A percentile compares a stretch with the other conserved stretches of the same genome.
Conservation (phyloP, 1,140 invertebrate species). For the Pseudomyrmex cubaensis region DNA sequence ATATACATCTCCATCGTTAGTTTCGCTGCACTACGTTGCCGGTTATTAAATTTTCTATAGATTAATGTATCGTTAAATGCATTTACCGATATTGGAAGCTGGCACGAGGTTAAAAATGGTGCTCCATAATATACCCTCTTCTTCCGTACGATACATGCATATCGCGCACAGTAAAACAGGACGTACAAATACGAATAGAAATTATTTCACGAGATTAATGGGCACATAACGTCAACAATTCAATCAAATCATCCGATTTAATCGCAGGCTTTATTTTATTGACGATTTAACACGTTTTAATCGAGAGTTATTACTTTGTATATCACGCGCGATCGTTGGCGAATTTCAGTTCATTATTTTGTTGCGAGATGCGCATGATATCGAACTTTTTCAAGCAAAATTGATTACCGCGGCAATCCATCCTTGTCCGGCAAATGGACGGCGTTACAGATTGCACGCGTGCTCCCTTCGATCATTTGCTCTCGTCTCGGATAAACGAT, state of each 20-base stretch:
- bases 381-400: conserved; percentile 63
- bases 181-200: conserved; percentile 11
- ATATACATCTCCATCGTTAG: neutral
- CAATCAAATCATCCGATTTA: conserved; percentile 31
- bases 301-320: conserved; percentile 44
- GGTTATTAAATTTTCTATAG: conserved; percentile 3
- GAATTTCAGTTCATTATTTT: conserved; percentile 53
- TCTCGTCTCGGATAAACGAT: conserved; percentile 49
- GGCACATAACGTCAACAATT: conserved; percentile 8
- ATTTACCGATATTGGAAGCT: conserved; percentile 14
- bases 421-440: conserved; percentile 42
- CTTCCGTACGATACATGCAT: neutral
- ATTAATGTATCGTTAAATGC: conserved; percentile 12
- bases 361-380: conserved; percentile 50
- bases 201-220: conserved; percentile 27
- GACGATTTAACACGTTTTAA: conserved; percentile 45
- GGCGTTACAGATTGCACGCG: conserved; percentile 44
- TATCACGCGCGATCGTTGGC: neutral
- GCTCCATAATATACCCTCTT: neutral
- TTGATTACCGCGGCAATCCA: conserved; percentile 65
- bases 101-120: conserved; percentile 2
- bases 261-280: conserved; percentile 28
- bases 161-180: conserved; percentile 10
- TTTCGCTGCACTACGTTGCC: neutral
- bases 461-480: conserved; percentile 53